Evolutionary conservation across 2,888 invertebrate genomes (phyloP).

Genomic region (Andrena minutula): DNA sequence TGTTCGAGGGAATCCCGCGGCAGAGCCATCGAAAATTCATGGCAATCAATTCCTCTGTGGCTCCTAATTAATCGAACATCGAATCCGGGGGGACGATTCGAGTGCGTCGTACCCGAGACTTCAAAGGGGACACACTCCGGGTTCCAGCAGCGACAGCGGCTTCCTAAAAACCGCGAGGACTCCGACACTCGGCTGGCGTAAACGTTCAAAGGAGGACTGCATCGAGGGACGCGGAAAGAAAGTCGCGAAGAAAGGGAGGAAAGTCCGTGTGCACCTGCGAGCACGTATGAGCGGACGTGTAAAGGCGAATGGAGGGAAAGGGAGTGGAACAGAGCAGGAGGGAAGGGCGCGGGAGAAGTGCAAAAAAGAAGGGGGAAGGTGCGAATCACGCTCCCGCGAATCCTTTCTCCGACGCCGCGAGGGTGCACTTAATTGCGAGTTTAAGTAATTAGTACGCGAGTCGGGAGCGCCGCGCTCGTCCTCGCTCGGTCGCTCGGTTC

Average conservation of each 20-base stretch:
- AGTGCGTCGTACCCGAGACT: no score
- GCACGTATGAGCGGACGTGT: constrained; percentile 58
- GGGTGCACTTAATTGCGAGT: constrained; percentile 78
- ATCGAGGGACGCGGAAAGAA: constrained; percentile 28
- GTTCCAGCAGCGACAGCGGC: constrained; percentile 3
- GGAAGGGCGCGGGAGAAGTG: constrained; percentile 61
- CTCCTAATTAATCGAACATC: no score
- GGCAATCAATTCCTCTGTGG: no score
- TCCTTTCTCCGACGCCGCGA: constrained; percentile 72
- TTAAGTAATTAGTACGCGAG: constrained; percentile 79
- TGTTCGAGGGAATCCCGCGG: no score
- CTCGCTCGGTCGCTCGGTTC: constrained; percentile 61
- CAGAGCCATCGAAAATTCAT: no score
- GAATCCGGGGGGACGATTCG: no score
- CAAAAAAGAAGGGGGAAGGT: constrained; percentile 74
- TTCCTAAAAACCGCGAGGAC: constrained; percentile 47
- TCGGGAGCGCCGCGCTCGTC: constrained; percentile 53
- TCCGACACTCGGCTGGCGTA: constrained; percentile 20
- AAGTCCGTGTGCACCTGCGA: constrained; percentile 46
- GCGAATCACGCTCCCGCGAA: constrained; percentile 80
- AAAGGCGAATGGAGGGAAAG: constrained; percentile 50
- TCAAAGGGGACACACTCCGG: constrained; percentile 31
- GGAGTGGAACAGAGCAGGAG: constrained; percentile 3
- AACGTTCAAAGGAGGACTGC: constrained; percentile 43
- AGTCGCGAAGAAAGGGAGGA: constrained; percentile 34